Evolutionary conservation across 2,888 invertebrate genomes (phyloP), one percentile per base, ranked within the genome.

Genomic region (Cyclophora albipunctata): DNA sequence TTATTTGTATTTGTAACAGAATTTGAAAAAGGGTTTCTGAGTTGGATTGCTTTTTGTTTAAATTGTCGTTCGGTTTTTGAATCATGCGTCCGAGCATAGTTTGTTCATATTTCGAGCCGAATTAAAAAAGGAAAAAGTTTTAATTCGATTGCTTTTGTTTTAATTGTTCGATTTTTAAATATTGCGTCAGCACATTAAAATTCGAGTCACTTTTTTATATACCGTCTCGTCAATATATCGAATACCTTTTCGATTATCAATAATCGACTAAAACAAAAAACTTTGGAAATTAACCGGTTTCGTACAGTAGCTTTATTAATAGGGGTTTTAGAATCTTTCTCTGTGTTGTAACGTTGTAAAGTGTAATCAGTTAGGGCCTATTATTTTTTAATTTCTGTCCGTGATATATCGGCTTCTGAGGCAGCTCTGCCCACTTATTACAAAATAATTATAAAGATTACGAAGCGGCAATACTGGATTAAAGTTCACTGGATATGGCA

Each of bases 371-470:
- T 34, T 49, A 48, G 41, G 40, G 45, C 47, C 34, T 45, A 37
- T 37, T 56, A 54, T 46, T 52, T 52, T 54, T 51, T 57, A 57
- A 57, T 58, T 51, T 56, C 42, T 44, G 42, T 43, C 66, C 70
- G 83, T 84, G 84, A 85, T 81, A 81, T 82, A 84, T 83, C 75
- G 73, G 83, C 81, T 82, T 79, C 81, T 62, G 73, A 70, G 66
- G 66, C 66, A 45, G 67, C 54, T 66, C 79, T 53, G 71, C 81
- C 84, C 70, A 81, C 84, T 84, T 79, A 84, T 86, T 84, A 84
- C 76, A 71, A 75, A 75, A 81, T 86, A 85, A 85, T 85, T 84
- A 85, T 75, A 75, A 78, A 74, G 62, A 73, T 71, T 70, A 71
- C 67, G 69, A 66, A 58, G 67, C 59, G 50, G 52, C 5, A 5